These are phyloP conservation scores for Sisyra terminalis DNA, from an alignment of 2,888 invertebrate genomes.

Conservation along the genomic window DNA sequence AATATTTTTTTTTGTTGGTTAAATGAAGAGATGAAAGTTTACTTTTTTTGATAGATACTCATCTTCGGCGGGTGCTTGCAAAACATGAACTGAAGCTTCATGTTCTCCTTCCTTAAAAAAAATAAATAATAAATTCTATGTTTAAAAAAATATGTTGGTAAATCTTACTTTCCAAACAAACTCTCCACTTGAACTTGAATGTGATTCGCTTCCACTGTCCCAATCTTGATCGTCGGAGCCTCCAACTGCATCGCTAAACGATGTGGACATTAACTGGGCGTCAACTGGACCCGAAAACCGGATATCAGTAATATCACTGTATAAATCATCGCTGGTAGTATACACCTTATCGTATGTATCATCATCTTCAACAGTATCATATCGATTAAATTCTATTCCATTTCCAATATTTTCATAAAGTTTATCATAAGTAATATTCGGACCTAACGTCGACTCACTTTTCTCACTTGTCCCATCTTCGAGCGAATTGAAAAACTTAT, in stretches of 20 bases:
- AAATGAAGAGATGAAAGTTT: background rate
- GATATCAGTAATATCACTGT: slow-evolving; percentile 25
- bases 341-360: slow-evolving; percentile 8
- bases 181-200: slow-evolving; percentile 58
- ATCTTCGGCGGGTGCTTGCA: slow-evolving; percentile 26
- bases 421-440: slow-evolving; percentile 2
- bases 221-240: slow-evolving; percentile 42
- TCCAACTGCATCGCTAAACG: slow-evolving; percentile 31
- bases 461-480: background rate
- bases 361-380: slow-evolving; percentile 11
- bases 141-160: slow-evolving; percentile 3
- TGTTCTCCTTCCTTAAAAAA: slow-evolving; percentile 27
- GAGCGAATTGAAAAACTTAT: slow-evolving; percentile 10
- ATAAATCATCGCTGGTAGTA: slow-evolving; percentile 15
- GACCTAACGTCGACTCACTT: slow-evolving; percentile 2
- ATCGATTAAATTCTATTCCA: background rate
- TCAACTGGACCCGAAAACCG: slow-evolving; percentile 26
- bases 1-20: background rate
- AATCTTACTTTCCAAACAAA: slow-evolving; percentile 58
- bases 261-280: slow-evolving; percentile 27
- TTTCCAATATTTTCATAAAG: slow-evolving; percentile 3
- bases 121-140: slow-evolving; percentile 7
- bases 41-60: background rate
- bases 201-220: slow-evolving; percentile 53
- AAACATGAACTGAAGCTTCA: slow-evolving; percentile 27